phyloP scores from a whole-genome alignment of 2,113 vertebrate species.

The Colaptes auratus region DNA sequence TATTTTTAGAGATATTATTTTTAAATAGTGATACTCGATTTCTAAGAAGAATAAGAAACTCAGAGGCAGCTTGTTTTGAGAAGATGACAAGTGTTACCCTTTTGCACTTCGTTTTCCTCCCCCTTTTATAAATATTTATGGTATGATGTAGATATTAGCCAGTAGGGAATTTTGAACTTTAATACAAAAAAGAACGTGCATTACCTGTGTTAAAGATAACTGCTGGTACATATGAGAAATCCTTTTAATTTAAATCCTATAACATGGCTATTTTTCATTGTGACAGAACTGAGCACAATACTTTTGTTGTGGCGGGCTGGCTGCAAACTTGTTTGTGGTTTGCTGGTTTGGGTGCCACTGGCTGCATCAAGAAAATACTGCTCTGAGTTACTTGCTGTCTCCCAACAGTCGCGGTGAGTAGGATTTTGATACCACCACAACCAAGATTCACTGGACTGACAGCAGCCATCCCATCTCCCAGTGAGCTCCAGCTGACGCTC shows the following conservation, averaged over 20 bases:
- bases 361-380: background rate
- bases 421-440: background rate
- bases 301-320: background rate
- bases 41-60: conserved; percentile 69
- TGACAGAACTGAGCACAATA: background rate
- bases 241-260: background rate
- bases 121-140: conserved; percentile 64
- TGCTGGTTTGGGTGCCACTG: background rate
- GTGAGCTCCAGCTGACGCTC: background rate
- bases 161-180: conserved; percentile 41
- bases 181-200: background rate
- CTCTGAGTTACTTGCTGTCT: background rate
- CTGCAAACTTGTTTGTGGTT: background rate
- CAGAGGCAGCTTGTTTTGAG: conserved; percentile 74
- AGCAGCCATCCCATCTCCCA: background rate
- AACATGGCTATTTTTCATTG: background rate
- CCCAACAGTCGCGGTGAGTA: background rate
- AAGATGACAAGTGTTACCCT: conserved; percentile 46
- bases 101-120: conserved; percentile 68
- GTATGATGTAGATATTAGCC: conserved; percentile 62
- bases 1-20: conserved; percentile 81
- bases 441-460: background rate
- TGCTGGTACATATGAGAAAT: background rate
- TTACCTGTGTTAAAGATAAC: background rate
- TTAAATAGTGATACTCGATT: conserved; percentile 69